These are phyloP conservation scores for Turnix velox DNA, from an alignment of 2,113 vertebrate species.

Conservation along the genomic window DNA sequence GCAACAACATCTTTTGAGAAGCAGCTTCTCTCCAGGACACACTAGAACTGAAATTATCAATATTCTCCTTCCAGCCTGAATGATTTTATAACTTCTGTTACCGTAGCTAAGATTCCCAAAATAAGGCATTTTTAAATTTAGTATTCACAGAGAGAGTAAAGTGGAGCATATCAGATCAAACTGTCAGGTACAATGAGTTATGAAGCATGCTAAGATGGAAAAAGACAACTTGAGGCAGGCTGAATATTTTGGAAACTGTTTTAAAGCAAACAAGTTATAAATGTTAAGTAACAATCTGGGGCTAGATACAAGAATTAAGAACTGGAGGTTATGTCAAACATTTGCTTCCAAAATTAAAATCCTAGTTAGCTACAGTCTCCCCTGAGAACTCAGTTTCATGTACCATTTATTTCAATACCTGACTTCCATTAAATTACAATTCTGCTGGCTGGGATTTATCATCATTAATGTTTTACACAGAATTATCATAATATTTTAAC, in stretches of 20 bases:
- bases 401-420: neutral
- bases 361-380: neutral
- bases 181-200: neutral
- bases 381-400: neutral
- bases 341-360: neutral
- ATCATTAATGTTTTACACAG: neutral
- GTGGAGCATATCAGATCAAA: neutral
- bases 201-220: neutral
- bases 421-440: neutral
- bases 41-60: neutral
- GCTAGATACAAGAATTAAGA: neutral
- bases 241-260: neutral
- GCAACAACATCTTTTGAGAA: neutral
- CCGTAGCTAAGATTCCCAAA: neutral
- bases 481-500: neutral
- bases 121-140: neutral
- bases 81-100: neutral
- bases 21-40: neutral
- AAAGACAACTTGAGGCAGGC: neutral
- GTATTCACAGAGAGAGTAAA: neutral
- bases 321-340: neutral
- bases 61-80: neutral
- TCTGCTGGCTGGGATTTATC: neutral
- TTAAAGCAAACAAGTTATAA: neutral
- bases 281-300: neutral